Conservation (phyloP, 2,888 invertebrate genomes). For the Drosophila atripex region DNA sequence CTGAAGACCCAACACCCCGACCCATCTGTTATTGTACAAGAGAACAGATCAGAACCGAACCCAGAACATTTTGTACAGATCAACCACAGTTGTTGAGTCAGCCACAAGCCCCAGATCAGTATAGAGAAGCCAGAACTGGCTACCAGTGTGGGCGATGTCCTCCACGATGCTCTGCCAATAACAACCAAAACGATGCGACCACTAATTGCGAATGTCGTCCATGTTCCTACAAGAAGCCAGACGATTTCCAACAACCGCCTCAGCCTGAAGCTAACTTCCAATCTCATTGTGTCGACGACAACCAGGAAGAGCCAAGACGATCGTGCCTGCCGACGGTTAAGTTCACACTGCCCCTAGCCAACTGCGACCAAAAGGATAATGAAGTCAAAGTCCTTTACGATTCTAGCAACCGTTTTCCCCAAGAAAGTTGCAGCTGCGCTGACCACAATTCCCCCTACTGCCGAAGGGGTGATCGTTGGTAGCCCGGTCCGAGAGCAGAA, state of each 20-base stretch:
- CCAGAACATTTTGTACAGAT: too few relatives aligned
- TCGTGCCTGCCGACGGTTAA: neutral
- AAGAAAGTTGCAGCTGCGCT: conserved; percentile 12
- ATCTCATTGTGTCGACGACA: too few relatives aligned
- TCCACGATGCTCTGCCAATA: neutral
- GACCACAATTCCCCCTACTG: too few relatives aligned
- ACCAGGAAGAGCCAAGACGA: neutral
- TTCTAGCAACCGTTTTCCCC: conserved; percentile 51
- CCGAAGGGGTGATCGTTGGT: too few relatives aligned
- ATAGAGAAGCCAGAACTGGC: too few relatives aligned
- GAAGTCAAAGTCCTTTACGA: conserved; percentile 59
- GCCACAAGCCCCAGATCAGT: too few relatives aligned
- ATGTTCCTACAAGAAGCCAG: neutral
- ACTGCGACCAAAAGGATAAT: neutral
- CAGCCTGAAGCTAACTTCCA: neutral
- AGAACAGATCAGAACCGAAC: neutral
- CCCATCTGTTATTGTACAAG: neutral
- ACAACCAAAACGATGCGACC: too few relatives aligned
- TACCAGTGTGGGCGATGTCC: neutral
- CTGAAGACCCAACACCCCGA: neutral
- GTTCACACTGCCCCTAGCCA: neutral
- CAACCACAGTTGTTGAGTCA: too few relatives aligned
- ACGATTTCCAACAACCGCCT: neutral
- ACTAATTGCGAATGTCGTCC: neutral
- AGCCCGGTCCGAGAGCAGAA: neutral